Conservation (phyloP, 2,797 vertebrate genomes). For the Typhlichthys subterraneus region DNA sequence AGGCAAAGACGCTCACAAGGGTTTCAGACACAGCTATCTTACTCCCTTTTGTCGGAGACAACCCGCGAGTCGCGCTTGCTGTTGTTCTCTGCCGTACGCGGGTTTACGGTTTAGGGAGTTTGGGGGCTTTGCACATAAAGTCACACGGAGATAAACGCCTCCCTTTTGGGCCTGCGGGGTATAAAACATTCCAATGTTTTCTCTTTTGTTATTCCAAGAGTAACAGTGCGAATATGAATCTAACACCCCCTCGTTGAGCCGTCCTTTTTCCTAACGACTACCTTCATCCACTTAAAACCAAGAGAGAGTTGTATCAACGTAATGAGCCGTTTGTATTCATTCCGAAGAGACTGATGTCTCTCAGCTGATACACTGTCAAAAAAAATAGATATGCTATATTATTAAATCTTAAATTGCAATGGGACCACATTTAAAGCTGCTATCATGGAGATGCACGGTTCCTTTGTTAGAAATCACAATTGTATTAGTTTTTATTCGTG, state of each 20-base stretch:
- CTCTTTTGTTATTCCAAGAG: conserved; percentile 54
- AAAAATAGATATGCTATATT: conserved; percentile 18
- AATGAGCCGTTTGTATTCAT: conserved; percentile 38
- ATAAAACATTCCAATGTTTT: conserved; percentile 63
- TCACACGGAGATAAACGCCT: conserved; percentile 73
- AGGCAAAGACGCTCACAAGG: conserved; percentile 70
- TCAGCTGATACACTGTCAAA: conserved; percentile 19
- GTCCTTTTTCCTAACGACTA: conserved; percentile 6
- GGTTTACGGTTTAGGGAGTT: conserved; percentile 54
- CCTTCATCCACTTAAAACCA: conserved; percentile 48
- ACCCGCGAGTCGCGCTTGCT: conserved; percentile 56
- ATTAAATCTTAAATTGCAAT: conserved; percentile 10
- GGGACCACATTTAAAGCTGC: neutral
- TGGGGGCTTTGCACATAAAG: conserved; percentile 72
- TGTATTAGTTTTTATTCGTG: too few relatives aligned
- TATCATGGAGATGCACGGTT: too few relatives aligned
- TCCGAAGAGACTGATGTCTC: conserved; percentile 36
- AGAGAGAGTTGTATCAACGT: conserved; percentile 32
- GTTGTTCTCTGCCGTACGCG: conserved; percentile 56
- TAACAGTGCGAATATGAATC: conserved; percentile 35
- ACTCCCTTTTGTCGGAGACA: conserved; percentile 70
- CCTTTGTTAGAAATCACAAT: too few relatives aligned
- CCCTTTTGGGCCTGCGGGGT: conserved; percentile 68
- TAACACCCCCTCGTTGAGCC: conserved; percentile 41
- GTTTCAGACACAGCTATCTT: conserved; percentile 57